Base-by-base conservation (phyloP, 2,113 vertebrate genomes). In the Benitochromis conjunctus region DNA sequence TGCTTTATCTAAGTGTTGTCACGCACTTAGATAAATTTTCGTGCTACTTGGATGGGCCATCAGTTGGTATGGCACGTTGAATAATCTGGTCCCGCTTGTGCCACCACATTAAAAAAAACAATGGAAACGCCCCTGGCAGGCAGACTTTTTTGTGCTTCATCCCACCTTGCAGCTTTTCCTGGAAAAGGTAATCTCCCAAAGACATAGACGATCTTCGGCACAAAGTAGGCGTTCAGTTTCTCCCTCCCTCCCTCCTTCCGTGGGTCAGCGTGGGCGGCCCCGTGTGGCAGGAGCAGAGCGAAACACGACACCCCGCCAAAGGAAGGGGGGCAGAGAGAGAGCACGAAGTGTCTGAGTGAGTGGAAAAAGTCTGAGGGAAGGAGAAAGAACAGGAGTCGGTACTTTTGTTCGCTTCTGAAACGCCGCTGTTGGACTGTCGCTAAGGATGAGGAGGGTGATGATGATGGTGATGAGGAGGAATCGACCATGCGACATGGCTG, bases 221-320 rank as follows among this genome's bases (percentile, higher is more conserved):
- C 80, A 71, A 89, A 92, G 96, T 95, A 89, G 96, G 95, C 95
- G 95, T 95, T 94, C 78, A 85, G 85, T 93, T 90, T 76, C 78
- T 82, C 74, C 57, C 82, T 79, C 41, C 62, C 57, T 87, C 92
- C 92, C 92, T 91, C 90, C 90, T 91, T 92, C 88, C 89, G 87
- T 89, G 88, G 92, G 94, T 94, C 86, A 84, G 95, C 96, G 96
- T 96, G 95, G 96, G 96, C 96, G 96, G 96, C 95, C 95, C 95
- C 96, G 96, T 95, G 96, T 94, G 95, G 95, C 94, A 92, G 92
- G 91, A 93, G 93, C 92, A 95, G 95, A 95, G 91, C 88, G 96
- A 96, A 96, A 97, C 96, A 96, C 94, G 95, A 97, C 96, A 96
- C 96, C 95, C 95, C 91, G 88, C 46, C 88, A 48, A 89, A 93